These are phyloP conservation scores for Stegostoma tigrinum DNA, from an alignment of 2,113 vertebrate species.

Conservation along the genomic window DNA sequence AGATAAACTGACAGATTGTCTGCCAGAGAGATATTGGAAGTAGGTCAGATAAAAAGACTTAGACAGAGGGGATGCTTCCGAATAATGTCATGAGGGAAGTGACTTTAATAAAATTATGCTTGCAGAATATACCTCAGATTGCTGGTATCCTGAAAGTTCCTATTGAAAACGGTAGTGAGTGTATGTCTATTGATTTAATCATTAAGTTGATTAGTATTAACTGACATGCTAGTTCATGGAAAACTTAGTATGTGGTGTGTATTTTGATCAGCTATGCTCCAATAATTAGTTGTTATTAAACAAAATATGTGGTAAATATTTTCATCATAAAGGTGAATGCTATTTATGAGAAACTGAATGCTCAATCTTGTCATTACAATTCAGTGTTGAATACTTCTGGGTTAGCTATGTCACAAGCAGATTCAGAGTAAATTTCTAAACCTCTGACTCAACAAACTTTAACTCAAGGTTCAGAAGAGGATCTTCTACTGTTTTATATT, in stretches of 20 bases:
- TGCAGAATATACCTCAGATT: neutral
- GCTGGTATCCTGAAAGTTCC: neutral
- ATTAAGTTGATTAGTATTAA: neutral
- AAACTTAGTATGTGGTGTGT: neutral
- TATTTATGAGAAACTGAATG: neutral
- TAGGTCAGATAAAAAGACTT: constrained; percentile 70
- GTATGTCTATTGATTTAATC: neutral
- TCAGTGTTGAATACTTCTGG: neutral
- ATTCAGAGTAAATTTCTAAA: neutral
- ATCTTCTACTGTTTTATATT: neutral
- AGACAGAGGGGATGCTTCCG: constrained; percentile 42
- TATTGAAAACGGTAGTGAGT: neutral
- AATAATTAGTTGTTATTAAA: constrained; percentile 5
- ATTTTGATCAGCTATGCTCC: neutral
- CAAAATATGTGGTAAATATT: neutral
- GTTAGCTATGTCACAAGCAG: neutral
- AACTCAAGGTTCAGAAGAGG: neutral
- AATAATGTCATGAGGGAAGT: constrained; percentile 51
- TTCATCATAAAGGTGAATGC: neutral
- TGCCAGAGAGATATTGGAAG: constrained; percentile 74
- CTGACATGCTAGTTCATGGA: neutral
- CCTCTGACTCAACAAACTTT: neutral
- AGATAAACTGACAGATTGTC: constrained; percentile 83
- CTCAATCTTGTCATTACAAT: neutral
- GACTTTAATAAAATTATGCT: constrained; percentile 2